A percentile compares a stretch with the other conserved stretches of the same genome.
Conservation (phyloP, 2,113 vertebrate genomes). For the Pithys albifrons region DNA sequence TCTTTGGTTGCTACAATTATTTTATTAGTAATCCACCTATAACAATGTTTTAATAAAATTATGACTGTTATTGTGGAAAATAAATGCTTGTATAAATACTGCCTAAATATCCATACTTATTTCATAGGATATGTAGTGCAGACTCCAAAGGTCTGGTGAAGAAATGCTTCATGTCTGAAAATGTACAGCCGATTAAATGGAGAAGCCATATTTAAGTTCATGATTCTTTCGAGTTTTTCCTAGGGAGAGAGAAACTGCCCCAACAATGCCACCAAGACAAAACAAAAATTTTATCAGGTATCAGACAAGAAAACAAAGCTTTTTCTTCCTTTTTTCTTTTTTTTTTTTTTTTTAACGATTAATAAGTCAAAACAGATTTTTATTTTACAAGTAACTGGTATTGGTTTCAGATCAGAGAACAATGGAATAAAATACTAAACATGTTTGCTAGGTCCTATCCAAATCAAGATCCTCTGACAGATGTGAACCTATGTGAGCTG, state of each 20-base stretch:
- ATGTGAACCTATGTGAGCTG: not conserved
- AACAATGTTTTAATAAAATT: not conserved
- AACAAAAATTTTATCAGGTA: not conserved
- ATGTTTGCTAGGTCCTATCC: not conserved
- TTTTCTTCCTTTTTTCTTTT: too few species aligned
- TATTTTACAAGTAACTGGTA: not conserved
- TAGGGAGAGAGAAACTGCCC: not conserved
- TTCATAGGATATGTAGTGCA: not conserved
- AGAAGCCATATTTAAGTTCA: not conserved
- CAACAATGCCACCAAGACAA: not conserved
- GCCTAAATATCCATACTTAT: not conserved
- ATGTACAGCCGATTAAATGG: not conserved
- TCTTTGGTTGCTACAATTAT: not conserved
- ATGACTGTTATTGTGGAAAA: not conserved
- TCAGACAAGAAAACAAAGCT: not conserved
- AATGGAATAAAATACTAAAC: not conserved
- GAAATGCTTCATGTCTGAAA: not conserved
- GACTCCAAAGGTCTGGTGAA: not conserved
- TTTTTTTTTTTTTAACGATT: not conserved
- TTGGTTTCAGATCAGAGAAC: not conserved
- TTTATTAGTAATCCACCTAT: not conserved
- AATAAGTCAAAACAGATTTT: not conserved
- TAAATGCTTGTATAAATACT: not conserved
- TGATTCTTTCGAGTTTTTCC: not conserved
- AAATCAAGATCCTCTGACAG: not conserved